Evolutionary conservation across 2,888 invertebrate genomes (phyloP).

Genomic region (Drosophila macrospina): DNA sequence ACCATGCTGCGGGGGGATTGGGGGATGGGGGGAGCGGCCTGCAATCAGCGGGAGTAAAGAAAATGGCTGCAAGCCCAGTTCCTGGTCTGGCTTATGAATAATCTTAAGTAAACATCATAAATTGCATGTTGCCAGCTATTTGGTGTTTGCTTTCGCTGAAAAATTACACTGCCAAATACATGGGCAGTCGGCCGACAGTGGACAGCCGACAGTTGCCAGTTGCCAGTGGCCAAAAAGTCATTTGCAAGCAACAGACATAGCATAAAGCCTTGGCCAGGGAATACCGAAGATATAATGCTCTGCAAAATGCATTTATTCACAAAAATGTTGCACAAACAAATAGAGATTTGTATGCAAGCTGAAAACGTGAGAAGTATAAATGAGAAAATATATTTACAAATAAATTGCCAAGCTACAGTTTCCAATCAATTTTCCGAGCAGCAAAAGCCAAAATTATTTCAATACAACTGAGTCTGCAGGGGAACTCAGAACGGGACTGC

Average conservation of each 20-base stretch:
- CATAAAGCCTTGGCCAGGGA: slow-evolving; percentile 22
- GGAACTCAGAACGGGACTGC: neutral
- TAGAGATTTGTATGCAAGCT: neutral
- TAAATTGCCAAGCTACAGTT: neutral
- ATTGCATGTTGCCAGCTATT: slow-evolving; percentile 67
- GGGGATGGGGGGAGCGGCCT: neutral
- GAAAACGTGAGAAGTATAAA: neutral
- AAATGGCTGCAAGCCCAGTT: slow-evolving; percentile 14
- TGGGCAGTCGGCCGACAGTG: slow-evolving; percentile 36
- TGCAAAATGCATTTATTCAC: slow-evolving; percentile 8
- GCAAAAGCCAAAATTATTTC: neutral
- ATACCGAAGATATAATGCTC: slow-evolving; percentile 31
- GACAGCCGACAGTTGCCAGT: slow-evolving; percentile 3
- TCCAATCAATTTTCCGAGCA: neutral
- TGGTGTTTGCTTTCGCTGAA: slow-evolving; percentile 58
- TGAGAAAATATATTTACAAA: too few species aligned
- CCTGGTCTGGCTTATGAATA: slow-evolving; percentile 57
- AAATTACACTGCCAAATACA: slow-evolving; percentile 72
- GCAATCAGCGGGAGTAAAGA: slow-evolving; percentile 32
- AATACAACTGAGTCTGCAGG: neutral
- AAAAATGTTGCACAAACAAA: neutral
- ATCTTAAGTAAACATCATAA: slow-evolving; percentile 77
- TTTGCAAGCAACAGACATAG: slow-evolving; percentile 52
- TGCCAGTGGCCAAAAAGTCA: slow-evolving; percentile 40
- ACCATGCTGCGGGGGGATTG: too few species aligned